phyloP scores from a whole-genome alignment of 2,888 invertebrate genomes.

The Sacculina carcini region DNA sequence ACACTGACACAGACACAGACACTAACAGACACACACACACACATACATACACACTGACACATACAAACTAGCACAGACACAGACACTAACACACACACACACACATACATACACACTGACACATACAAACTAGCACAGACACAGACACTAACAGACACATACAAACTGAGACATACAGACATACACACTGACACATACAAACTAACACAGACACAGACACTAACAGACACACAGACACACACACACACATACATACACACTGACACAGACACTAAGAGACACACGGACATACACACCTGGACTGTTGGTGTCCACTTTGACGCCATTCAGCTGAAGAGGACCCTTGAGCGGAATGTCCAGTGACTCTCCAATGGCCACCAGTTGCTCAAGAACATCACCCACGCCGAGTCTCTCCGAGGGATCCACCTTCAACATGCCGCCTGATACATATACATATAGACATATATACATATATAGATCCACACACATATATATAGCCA shows the following conservation, averaged over 20 bases:
- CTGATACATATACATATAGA: conserved; percentile 16
- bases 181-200: neutral
- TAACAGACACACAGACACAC: neutral
- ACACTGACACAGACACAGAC: too few relatives aligned
- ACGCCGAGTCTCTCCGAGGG: conserved; percentile 56
- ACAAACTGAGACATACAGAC: too few relatives aligned
- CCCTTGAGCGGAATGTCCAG: conserved; percentile 54
- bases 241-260: neutral
- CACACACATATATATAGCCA: neutral
- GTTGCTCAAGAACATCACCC: conserved; percentile 47
- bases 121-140: neutral
- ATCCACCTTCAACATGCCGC: conserved; percentile 29
- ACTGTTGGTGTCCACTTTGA: conserved; percentile 20
- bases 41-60: too few relatives aligned
- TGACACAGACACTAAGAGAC: neutral
- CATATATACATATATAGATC: neutral
- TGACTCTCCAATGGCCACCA: conserved; percentile 68
- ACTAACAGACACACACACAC: too few relatives aligned
- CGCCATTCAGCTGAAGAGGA: conserved; percentile 36
- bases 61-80: too few relatives aligned
- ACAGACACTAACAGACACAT: too few relatives aligned
- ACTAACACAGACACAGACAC: neutral
- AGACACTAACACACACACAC: too few relatives aligned
- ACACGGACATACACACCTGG: conserved; percentile 15
- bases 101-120: too few relatives aligned